phyloP scores from a whole-genome alignment of 2,888 invertebrate genomes.

The Apotomis betuletana region DNA sequence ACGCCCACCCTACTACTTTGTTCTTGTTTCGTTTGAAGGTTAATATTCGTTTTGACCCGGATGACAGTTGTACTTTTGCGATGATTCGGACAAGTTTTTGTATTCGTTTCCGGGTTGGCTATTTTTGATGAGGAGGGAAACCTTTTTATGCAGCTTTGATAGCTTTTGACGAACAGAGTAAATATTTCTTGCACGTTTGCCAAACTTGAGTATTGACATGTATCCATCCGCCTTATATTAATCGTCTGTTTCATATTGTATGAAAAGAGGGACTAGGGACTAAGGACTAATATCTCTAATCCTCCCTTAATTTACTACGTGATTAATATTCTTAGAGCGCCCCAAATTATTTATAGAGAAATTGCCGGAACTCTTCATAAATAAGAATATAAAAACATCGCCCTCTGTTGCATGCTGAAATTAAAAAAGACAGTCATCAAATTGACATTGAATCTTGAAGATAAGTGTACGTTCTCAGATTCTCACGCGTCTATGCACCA shows the following conservation, averaged over 20 bases:
- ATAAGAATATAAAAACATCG: neutral
- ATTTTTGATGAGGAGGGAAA: conserved; percentile 9
- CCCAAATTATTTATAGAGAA: conserved; percentile 14
- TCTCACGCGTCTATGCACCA: conserved; percentile 19
- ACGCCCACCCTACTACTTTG: conserved; percentile 63
- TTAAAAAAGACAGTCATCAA: neutral
- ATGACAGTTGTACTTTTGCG: conserved; percentile 52
- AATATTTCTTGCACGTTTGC: neutral
- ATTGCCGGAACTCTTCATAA: conserved; percentile 2
- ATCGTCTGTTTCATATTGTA: neutral
- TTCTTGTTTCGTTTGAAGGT: conserved; percentile 83
- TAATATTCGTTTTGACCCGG: conserved; percentile 75
- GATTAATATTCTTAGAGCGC: conserved; percentile 19
- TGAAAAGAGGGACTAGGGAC: neutral
- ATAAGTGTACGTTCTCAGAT: neutral
- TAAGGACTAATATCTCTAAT: neutral
- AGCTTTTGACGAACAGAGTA: neutral
- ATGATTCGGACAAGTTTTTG: conserved; percentile 33
- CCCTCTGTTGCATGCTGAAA: neutral
- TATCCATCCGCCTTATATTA: neutral
- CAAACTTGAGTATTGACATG: neutral
- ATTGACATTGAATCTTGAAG: neutral
- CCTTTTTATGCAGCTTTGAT: conserved; percentile 12
- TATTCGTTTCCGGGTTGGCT: conserved; percentile 26
- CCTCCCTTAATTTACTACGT: neutral